Percentiles rank a stretch among this genome's conserved stretches.
Conservation (phyloP, 2,797 vertebrate species). For the Anniella stebbinsi region DNA sequence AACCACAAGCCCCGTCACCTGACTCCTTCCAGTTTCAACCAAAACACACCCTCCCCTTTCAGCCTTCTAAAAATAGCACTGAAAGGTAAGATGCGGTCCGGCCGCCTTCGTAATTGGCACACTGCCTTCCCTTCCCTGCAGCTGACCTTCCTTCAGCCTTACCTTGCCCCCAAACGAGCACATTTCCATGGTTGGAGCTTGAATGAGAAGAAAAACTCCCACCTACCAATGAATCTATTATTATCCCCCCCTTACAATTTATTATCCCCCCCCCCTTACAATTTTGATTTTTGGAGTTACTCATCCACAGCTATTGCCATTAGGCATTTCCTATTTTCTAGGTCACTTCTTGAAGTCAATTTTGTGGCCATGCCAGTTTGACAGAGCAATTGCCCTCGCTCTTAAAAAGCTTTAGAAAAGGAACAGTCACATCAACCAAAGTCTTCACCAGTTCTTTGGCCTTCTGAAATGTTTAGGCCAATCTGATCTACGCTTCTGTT, state of each 20-base stretch:
- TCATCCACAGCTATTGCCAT: neutral
- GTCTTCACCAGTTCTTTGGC: neutral
- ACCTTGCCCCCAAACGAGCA: neutral
- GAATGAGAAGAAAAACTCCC: neutral
- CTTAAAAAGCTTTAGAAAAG: neutral
- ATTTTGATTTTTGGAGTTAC: neutral
- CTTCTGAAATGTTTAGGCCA: slow-evolving; percentile 28
- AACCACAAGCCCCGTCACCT: neutral
- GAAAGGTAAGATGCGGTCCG: no score
- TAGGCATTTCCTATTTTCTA: neutral
- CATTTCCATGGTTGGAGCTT: neutral
- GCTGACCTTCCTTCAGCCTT: neutral
- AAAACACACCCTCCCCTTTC: neutral
- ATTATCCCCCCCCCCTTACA: no score
- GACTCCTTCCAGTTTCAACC: neutral
- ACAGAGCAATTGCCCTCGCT: neutral
- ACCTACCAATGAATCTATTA: neutral
- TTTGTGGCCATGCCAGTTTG: neutral
- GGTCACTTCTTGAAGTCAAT: neutral
- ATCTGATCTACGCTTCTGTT: slow-evolving; percentile 5
- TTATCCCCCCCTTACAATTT: neutral
- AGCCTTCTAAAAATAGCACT: neutral
- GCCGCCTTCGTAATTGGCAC: neutral
- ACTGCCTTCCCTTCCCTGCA: neutral
- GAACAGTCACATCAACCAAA: neutral